Base-by-base conservation (phyloP, 2,113 vertebrate genomes). In the Tyrannus savana region DNA sequence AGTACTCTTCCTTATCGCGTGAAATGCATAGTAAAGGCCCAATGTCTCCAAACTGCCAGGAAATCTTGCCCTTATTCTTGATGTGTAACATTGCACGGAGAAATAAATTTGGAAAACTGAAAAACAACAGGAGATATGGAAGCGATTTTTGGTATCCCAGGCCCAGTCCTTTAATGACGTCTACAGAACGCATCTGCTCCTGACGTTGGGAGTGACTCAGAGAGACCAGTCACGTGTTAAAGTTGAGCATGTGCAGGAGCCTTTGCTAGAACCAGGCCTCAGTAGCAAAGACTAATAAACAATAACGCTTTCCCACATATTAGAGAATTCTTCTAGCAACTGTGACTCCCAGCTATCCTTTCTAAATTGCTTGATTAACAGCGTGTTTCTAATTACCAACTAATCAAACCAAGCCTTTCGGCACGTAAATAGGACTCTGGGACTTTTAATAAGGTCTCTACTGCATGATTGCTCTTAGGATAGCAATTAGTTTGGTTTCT, bases 371-470 rank as follows among this genome's bases (percentile, higher is more conserved):
- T 39, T 82, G 44, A 62, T 92, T 91, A 94, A 62, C 55, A 77
- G 87, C 46, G 81, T 84, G 56, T 56, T 95, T 95, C 93, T 97
- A 92, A 96, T 95, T 90, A 91, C 50, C 84, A 84, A 19, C 87
- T 92, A 95, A 97, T 97, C 93, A 95, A 97, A 87, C 88, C 75
- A 92, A 92, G 69, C 53, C 74, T 90, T 83, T 62, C 67, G 22
- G 9, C 87, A 84, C 86, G 68, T 79, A 91, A 97, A 95, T 66
- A 89, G 83, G 66, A 94, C 47, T 90, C 60, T 52, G 46, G 41
- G 91, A 88, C 84, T 94, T 96, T 96, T 97, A 95, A 91, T 86
- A 93, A 88, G 77, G 73, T 77, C 64, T 93, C 88, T 78, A 50
- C 68, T 82, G 67, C 55, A 35, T 71, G 80, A 83, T 72, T 79